Percentiles rank a stretch among this genome's conserved stretches.
Conservation (phyloP, 1,140 invertebrate genomes). For the Frieseomelitta varia region DNA sequence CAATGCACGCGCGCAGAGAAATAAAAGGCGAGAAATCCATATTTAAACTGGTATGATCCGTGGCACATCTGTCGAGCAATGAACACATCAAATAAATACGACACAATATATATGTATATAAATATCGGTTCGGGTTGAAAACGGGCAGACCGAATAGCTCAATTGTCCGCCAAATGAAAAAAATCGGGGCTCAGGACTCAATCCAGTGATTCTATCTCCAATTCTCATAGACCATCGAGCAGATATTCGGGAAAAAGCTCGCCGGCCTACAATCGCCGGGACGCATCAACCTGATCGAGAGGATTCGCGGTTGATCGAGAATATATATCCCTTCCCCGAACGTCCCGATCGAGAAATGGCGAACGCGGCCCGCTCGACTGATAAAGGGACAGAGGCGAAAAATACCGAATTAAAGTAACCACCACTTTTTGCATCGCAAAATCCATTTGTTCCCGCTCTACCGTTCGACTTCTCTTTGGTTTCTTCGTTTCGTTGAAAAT, state of each 20-base stretch:
- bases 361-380: constrained; percentile 13
- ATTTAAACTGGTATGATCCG: not conserved
- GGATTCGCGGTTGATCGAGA: constrained; percentile 2
- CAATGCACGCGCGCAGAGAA: not conserved
- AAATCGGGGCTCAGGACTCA: not conserved
- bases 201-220: constrained; percentile 8
- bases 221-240: constrained; percentile 21
- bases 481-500: too few species aligned
- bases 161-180: constrained; percentile 18
- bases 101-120: not conserved
- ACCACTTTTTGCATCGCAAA: not conserved
- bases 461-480: not conserved
- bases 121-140: not conserved
- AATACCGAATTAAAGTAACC: not conserved
- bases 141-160: not conserved
- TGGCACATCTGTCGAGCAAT: not conserved
- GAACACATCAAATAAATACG: constrained; percentile 1
- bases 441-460: not conserved
- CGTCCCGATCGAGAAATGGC: not conserved
- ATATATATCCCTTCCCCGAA: not conserved
- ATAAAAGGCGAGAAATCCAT: not conserved
- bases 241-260: constrained; percentile 5
- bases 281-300: not conserved
- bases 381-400: constrained; percentile 6
- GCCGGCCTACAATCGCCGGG: not conserved